Evolutionary conservation across 2,797 vertebrate species (phyloP).

Genomic region (Luscinia megarhynchos): DNA sequence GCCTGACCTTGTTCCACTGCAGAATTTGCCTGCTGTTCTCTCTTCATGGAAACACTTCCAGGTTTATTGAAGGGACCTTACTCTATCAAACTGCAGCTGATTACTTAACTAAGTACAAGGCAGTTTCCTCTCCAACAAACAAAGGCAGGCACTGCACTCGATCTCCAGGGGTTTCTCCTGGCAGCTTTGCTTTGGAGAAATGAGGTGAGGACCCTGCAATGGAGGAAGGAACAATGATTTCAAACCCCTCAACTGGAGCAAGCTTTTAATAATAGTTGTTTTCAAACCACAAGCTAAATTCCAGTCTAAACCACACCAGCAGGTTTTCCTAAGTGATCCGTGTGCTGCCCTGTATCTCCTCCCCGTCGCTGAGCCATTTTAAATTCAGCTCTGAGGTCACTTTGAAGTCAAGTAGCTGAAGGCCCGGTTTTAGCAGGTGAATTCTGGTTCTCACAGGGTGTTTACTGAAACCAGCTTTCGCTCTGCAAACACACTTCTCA

Average conservation of each 20-base stretch:
- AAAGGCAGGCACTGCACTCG: neutral
- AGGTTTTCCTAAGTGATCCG: neutral
- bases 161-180: neutral
- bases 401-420: conserved; percentile 54
- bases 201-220: neutral
- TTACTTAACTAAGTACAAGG: neutral
- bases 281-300: conserved; percentile 20
- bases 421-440: conserved; percentile 41
- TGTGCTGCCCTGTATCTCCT: neutral
- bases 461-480: neutral
- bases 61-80: neutral
- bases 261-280: conserved; percentile 14
- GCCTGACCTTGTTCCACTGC: conserved; percentile 14
- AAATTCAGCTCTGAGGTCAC: conserved; percentile 39
- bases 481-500: neutral
- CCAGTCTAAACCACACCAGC: neutral
- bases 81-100: neutral
- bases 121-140: neutral
- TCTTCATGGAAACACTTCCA: neutral
- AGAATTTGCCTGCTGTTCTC: neutral
- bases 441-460: conserved; percentile 48
- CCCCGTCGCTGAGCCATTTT: neutral
- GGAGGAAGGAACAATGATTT: neutral
- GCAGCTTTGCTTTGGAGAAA: conserved; percentile 5
- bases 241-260: neutral